A percentile compares a stretch with the other conserved stretches of the same genome.
These are phyloP conservation scores for Podarcis siculus DNA, from an alignment of 2,797 vertebrate species.

Conservation along the genomic window DNA sequence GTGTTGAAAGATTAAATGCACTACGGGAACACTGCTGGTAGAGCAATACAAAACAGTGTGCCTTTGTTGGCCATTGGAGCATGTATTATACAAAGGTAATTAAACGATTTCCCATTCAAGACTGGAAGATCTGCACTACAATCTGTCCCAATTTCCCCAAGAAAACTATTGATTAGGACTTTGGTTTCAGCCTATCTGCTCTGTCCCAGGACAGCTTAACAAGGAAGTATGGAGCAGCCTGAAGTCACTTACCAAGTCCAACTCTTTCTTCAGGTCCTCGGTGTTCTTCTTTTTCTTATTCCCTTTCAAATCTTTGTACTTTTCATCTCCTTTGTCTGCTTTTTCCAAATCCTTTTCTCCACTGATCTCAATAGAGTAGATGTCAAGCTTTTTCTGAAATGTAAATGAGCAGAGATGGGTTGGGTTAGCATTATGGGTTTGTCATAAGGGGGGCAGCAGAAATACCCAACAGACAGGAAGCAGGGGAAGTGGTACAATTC, in stretches of 20 bases:
- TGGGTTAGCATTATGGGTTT: neutral
- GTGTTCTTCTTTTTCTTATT: conserved; percentile 65
- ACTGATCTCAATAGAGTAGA: conserved; percentile 77
- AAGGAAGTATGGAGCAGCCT: no score
- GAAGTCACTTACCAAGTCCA: conserved; percentile 78
- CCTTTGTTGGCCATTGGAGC: neutral
- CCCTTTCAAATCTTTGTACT: conserved; percentile 62
- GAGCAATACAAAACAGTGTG: neutral
- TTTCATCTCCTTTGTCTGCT: conserved; percentile 48
- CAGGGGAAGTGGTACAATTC: no score
- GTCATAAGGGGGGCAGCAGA: neutral
- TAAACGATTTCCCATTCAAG: neutral
- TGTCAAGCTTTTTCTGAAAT: conserved; percentile 70
- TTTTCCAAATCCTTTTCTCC: conserved; percentile 68
- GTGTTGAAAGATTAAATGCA: neutral
- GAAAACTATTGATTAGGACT: neutral
- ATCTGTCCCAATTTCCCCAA: neutral
- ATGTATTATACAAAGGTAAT: neutral
- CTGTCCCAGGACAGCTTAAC: neutral
- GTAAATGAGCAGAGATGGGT: conserved; percentile 12
- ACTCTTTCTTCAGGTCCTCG: conserved; percentile 74
- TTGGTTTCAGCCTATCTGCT: neutral
- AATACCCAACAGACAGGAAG: neutral
- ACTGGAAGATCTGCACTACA: neutral
- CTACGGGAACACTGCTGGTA: neutral